These are phyloP conservation scores for Trissoscelio sp. DNA, from an alignment of 2,888 invertebrate species.

Conservation along the genomic window DNA sequence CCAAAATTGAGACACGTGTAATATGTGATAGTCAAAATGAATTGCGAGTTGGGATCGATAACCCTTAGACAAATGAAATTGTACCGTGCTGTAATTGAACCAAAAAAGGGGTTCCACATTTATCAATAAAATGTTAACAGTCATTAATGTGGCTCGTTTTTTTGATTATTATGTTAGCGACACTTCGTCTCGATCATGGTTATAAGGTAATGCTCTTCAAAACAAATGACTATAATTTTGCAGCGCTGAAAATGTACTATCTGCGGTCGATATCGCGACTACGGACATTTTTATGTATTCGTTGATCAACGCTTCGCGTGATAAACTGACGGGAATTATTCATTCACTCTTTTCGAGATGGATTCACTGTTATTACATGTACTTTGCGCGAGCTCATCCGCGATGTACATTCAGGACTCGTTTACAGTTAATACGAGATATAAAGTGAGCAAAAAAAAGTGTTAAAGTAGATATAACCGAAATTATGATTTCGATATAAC, in stretches of 20 bases:
- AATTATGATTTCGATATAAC: conserved; percentile 1
- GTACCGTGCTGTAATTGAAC: background rate
- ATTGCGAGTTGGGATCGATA: background rate
- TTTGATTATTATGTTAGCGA: conserved; percentile 8
- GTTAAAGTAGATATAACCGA: conserved; percentile 14
- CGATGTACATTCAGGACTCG: conserved; percentile 19
- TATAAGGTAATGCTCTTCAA: conserved; percentile 20
- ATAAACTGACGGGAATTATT: conserved; percentile 42
- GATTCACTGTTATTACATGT: conserved; percentile 37
- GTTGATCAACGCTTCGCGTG: conserved; percentile 40
- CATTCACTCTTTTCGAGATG: conserved; percentile 47
- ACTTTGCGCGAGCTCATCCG: conserved; percentile 38
- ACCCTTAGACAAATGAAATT: background rate
- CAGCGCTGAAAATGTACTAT: conserved; percentile 11
- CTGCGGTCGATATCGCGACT: conserved; percentile 41
- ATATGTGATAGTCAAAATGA: background rate
- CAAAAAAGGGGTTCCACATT: background rate
- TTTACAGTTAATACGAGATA: conserved; percentile 29
- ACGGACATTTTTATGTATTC: conserved; percentile 44
- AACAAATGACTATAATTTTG: conserved; percentile 33
- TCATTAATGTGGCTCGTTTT: background rate
- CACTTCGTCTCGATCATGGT: background rate
- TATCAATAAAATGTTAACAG: background rate
- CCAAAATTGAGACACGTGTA: background rate
- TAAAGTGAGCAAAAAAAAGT: conserved; percentile 14